Evolutionary conservation across 2,113 vertebrate species (phyloP), one percentile per base, ranked within the genome.

Genomic region (Genyomyrus donnyi): DNA sequence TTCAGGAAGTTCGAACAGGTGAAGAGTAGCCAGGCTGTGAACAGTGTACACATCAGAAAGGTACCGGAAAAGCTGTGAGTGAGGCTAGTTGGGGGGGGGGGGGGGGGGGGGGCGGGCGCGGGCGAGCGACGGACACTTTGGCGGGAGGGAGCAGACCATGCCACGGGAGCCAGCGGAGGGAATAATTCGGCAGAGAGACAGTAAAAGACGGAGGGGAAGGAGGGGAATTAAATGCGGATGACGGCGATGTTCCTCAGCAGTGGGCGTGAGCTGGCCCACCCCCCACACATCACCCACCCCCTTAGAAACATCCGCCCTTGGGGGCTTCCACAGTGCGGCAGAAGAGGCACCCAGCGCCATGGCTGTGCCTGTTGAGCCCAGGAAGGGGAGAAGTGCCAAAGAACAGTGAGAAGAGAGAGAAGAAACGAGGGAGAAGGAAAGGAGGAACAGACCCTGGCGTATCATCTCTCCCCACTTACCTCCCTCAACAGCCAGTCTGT

Each of bases 151-250:
- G 74, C 85, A 58, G 66, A 56, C 89, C 2, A 45, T 15, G 31
- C 45, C 35, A 66, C 0, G 31, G 85, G 74, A 90, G 85, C 89
- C 46, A 74, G 83, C n/a, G 46, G 31, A 80, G 62, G 87, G 90
- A 92, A 92, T 90, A 87, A 90, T 91, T 92, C 87, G 90, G 50
- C 89, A 56, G 88, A 77, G 90, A 89, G 80, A 77, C 88, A 83
- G 45, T 83, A 66, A 92, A 92, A 88, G 85, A 89, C 90, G 58
- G 86, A 88, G 50, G 49, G 39, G 77, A 46, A 84, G 50, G 66
- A 17, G 85, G 49, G 88, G 90, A 90, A 90, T 87, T 87, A 70
- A 87, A 52, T 8, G 58, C 46, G 35, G 85, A 80, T 42, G 62
- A 90, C 77, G 13, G 58, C 21, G 35, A 56, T 88, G 87, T 88